Evolutionary conservation across 1,140 invertebrate species (phyloP), one percentile per base, ranked within the genome.

Genomic region (Parapsyche elsis): DNA sequence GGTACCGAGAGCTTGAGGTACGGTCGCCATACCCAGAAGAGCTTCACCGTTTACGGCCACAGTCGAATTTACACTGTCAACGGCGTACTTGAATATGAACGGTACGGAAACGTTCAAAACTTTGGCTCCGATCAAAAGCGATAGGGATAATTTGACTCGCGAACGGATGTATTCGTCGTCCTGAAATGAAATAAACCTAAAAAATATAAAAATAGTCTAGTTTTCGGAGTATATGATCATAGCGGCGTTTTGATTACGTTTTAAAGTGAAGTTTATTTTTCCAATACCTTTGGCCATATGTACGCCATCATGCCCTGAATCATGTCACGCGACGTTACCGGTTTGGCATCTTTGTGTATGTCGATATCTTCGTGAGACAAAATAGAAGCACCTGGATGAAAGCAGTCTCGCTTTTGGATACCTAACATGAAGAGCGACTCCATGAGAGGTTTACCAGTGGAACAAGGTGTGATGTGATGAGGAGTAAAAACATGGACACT

Each of bases 41-140:
- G 88, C 88, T 71, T 89, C 88, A 0, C 90, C 89, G 26, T 86
- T 85, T 9, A 86, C 86, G 14, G 85, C 84, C 9, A 88, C 83
- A 0, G 89, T 83, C n/a, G 90, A 87, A 87, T 98, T 97, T 73
- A 99, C 91, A 84, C 92, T 93, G 87, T 99, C 97, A 67, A 99
- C 91, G 0, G 94, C 93, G 87, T 97, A 94, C 88, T 99, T 99
- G 86, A 99, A 98, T 71, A 99, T 89, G 89, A 99, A 99, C n/a
- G 98, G 98, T 5, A 99, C 98, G 81, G 92, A 89, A 1, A 99
- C 96, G 86, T 98, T 99, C 81, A 98, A 85, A 26, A 97, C 85
- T 90, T 98, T 97, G 24, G 96, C 95, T 49, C 93, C 92, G 67
- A 95, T 90, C 30, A 97, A 87, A 61, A 97, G 89, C 53, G 92